A percentile compares a stretch with the other conserved stretches of the same genome.
Conservation (phyloP, 2,113 vertebrate genomes). For the Proteles cristata region DNA sequence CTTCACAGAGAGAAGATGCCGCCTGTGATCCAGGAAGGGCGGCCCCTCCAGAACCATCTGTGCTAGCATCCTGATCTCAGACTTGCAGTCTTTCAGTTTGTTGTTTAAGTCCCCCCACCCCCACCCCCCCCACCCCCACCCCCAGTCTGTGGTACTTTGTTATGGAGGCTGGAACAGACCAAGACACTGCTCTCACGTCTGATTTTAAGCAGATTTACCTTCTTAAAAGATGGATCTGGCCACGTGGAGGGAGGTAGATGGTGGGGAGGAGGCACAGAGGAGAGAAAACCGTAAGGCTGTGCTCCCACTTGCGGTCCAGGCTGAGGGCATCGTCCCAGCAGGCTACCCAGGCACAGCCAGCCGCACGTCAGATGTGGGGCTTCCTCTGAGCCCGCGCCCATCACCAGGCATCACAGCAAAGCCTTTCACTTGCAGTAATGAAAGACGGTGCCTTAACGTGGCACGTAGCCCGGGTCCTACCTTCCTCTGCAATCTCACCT, state of each 20-base stretch:
- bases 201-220: neutral
- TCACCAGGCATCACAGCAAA: neutral
- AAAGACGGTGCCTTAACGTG: neutral
- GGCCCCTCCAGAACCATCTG: neutral
- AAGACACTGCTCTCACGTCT: neutral
- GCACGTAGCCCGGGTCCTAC: too few species aligned
- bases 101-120: neutral
- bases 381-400: neutral
- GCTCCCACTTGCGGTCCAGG: neutral
- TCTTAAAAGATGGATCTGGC: neutral
- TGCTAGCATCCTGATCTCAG: neutral
- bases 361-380: neutral
- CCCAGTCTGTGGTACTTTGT: neutral
- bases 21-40: neutral
- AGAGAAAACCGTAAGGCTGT: neutral
- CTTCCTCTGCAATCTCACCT: neutral
- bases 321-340: accelerated
- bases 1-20: neutral
- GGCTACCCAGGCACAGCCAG: neutral
- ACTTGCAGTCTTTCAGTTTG: neutral
- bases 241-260: neutral
- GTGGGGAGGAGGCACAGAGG: too few species aligned
- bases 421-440: neutral
- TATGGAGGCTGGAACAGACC: too few species aligned
- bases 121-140: neutral